A percentile compares a stretch with the other conserved stretches of the same genome.
phyloP scores from a whole-genome alignment of 2,888 invertebrate species.

The Sisyra terminalis region DNA sequence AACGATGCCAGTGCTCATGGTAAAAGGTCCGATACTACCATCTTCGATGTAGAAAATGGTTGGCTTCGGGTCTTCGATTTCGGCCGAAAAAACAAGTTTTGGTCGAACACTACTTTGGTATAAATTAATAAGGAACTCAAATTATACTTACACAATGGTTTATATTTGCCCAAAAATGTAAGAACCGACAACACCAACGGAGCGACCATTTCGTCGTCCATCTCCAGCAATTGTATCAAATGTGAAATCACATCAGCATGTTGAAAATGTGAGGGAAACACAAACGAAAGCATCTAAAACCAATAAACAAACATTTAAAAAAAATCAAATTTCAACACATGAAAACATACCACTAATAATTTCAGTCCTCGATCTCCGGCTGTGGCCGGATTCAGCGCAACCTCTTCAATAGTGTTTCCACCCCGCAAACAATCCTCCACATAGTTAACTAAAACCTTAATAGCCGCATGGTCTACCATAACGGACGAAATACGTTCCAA shows the following conservation, averaged over 20 bases:
- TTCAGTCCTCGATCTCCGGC: conserved; percentile 83
- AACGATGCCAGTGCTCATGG: no score
- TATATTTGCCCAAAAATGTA: conserved; percentile 75
- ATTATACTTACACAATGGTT: conserved; percentile 50
- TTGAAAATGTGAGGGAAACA: conserved; percentile 86
- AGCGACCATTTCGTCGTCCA: conserved; percentile 66
- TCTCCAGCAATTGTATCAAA: conserved; percentile 56
- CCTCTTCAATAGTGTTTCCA: conserved; percentile 48
- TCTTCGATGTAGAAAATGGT: no score
- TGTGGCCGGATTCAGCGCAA: conserved; percentile 63
- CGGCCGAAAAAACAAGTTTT: no score
- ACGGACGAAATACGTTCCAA: conserved; percentile 90
- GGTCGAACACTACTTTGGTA: no score
- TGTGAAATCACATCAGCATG: conserved; percentile 68
- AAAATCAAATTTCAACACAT: conserved; percentile 5
- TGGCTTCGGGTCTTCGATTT: no score
- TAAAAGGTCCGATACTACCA: no score
- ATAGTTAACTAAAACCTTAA: conserved; percentile 48
- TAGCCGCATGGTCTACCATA: conserved; percentile 83
- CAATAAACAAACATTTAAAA: conserved; percentile 11
- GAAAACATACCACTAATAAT: conserved; percentile 52
- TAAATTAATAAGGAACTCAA: no score
- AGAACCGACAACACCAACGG: conserved; percentile 69
- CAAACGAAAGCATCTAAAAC: conserved; percentile 75
- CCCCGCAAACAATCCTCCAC: conserved; percentile 58